Conservation (phyloP, 2,888 invertebrate species). For the Orthonychiurus folsomi region DNA sequence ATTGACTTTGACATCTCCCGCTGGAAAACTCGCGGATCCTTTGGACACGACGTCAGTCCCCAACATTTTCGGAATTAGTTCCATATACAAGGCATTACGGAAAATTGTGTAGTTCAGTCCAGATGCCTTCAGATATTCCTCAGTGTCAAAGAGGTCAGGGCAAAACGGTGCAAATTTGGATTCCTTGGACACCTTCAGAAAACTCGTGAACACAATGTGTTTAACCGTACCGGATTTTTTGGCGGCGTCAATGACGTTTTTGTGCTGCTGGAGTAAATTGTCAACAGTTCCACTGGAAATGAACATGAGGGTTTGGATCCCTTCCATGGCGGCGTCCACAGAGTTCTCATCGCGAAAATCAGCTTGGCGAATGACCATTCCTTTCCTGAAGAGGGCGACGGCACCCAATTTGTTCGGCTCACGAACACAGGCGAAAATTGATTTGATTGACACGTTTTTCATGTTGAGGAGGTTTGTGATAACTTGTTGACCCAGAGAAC, state of each 20-base stretch:
- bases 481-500: background rate
- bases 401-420: background rate
- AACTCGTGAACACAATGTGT: background rate
- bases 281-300: background rate
- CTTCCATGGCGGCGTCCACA: background rate
- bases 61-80: background rate
- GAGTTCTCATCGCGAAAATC: background rate
- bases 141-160: background rate
- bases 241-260: background rate
- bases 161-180: background rate
- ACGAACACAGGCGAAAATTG: background rate
- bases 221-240: background rate
- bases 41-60: background rate
- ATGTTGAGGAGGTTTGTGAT: background rate
- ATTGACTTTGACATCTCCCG: background rate
- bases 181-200: background rate
- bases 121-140: background rate
- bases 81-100: background rate
- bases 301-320: background rate
- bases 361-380: background rate
- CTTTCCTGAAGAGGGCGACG: background rate
- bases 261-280: background rate
- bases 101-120: background rate
- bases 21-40: background rate
- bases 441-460: background rate